Conservation (phyloP, 2,888 invertebrate genomes). For the Celastrina argiolus region DNA sequence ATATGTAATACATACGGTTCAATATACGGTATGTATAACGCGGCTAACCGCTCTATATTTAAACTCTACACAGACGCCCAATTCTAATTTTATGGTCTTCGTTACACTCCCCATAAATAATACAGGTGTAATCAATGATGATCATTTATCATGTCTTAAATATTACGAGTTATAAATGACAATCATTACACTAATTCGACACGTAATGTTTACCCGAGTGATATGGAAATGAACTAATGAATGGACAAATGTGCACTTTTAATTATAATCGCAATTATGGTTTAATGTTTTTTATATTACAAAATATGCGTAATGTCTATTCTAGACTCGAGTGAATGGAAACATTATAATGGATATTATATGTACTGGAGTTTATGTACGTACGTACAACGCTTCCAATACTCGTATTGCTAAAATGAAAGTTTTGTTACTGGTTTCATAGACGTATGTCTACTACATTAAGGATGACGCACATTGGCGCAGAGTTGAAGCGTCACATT, state of each 20-base stretch:
- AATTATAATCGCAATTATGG: neutral
- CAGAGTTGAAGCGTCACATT: too few species aligned
- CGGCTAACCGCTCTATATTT: constrained; percentile 50
- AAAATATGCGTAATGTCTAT: too few species aligned
- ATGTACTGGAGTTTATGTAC: neutral
- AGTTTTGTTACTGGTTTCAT: neutral
- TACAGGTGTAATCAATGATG: constrained; percentile 1
- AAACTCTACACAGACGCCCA: constrained; percentile 45
- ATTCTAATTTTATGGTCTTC: constrained; percentile 38
- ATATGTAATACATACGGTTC: constrained; percentile 30
- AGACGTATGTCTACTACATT: neutral
- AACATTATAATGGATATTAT: too few species aligned
- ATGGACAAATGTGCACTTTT: neutral
- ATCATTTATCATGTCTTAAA: neutral
- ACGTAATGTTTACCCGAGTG: neutral
- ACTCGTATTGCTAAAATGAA: neutral
- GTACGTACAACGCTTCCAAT: neutral
- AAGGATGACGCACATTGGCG: too few species aligned
- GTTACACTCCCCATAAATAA: constrained; percentile 28
- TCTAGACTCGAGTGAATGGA: too few species aligned
- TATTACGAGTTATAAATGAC: neutral
- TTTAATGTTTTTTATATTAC: too few species aligned
- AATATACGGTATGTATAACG: constrained; percentile 36
- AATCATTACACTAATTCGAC: neutral
- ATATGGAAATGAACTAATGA: neutral